Base-by-base conservation (phyloP, 2,797 vertebrate species). In the Lateolabrax maculatus region DNA sequence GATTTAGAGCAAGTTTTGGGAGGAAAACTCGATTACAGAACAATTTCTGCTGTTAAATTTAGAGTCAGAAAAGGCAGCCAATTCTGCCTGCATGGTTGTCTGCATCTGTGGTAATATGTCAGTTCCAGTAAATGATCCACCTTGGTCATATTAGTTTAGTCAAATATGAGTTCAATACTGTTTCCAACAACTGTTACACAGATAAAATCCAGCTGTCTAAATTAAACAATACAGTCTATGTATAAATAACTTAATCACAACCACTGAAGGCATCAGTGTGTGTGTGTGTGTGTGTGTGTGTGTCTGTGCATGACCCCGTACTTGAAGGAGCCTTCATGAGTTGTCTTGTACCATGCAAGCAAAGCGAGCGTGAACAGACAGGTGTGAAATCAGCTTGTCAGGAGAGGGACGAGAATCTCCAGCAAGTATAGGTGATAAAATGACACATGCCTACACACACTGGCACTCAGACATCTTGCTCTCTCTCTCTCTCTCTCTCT, bases 381-480 rank as follows among this genome's bases (percentile, higher is more conserved):
- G 57, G 80, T 80, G 65, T 81, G 78, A 85, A 86, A 90, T 79
- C 73, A 69, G 49, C 49, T 79, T 87, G 67, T 83, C 71, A 43
- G 55, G 27, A 66, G 12, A 58, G 34, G 64, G 29, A 65, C 48
- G 12, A 46, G 13, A 18, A 43, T 73, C 41, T 66, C 53, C 49
- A 39, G 18, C 18, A 61, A 51, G 56, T 66, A 48, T 51, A 25
- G n/a, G 29, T 19, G 46, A 46, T 49, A 36, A 65, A 66, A 72
- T 49, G 11, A 21, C 49, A 49, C 27, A 44, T 27, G 16, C 39
- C 16, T 19, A 34, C 53, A 70, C 52, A 81, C 29, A 37, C 27
- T 27, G 48, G 68, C 51, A n/a, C 19, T 4, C n/a, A 75, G 7
- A 37, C 6, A 29, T 29, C n/a, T n/a, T n/a, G n/a, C n/a, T n/a